Evolutionary conservation across 2,113 vertebrate genomes (phyloP).

Genomic region (Oostethus manadensis): DNA sequence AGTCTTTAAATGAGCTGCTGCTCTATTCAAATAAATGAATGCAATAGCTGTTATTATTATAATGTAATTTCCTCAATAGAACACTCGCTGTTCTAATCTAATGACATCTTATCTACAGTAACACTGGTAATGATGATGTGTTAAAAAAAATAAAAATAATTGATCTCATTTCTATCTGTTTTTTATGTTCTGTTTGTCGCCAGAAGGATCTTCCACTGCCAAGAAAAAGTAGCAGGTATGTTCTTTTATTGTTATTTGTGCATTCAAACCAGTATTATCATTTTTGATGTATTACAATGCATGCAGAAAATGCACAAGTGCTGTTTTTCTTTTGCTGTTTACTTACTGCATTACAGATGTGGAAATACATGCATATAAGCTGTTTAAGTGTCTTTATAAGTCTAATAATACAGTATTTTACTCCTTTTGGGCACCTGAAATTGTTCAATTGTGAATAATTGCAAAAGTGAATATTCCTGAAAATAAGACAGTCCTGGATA

Average conservation of each 20-base stretch:
- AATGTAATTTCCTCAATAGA: background rate
- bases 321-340: background rate
- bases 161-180: constrained; percentile 5
- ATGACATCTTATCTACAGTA: background rate
- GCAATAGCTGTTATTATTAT: background rate
- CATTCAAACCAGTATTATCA: background rate
- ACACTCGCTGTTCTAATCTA: background rate
- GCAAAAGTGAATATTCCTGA: background rate
- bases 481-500: background rate
- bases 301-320: background rate
- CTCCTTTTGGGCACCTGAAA: background rate
- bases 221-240: constrained; percentile 66
- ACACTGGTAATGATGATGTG: background rate
- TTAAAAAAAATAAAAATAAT: constrained; percentile 5
- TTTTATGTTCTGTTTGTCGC: constrained; percentile 28
- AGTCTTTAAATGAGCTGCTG: background rate
- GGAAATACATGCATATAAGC: background rate
- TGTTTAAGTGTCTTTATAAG: background rate
- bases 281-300: background rate
- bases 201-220: constrained; percentile 70
- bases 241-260: constrained; percentile 3
- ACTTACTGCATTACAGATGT: background rate
- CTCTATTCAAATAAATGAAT: constrained; percentile 1
- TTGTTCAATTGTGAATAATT: background rate
- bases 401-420: background rate